Conservation (phyloP, 1,140 invertebrate genomes). For the Himalopsyche phryganea region DNA sequence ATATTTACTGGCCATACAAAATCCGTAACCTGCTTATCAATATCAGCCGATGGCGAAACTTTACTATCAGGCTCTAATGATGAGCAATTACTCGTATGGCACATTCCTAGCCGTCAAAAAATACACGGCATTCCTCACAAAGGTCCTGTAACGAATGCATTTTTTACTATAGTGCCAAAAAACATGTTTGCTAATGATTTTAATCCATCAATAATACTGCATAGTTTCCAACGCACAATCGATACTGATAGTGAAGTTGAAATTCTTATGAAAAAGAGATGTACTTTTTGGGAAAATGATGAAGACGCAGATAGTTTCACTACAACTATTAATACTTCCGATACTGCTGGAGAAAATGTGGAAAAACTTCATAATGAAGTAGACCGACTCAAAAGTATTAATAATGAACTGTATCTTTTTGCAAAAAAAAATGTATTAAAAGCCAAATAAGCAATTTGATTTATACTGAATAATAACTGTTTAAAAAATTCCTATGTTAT, state of each 20-base stretch:
- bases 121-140: constrained; percentile 67
- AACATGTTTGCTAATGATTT: constrained; percentile 46
- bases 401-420: constrained; percentile 50
- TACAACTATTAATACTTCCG: no score
- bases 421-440: constrained; percentile 41
- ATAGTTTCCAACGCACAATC: constrained; percentile 41
- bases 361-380: constrained; percentile 42
- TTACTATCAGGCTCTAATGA: constrained; percentile 75
- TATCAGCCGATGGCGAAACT: constrained; percentile 64
- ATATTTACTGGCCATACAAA: constrained; percentile 64
- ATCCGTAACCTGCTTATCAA: constrained; percentile 64
- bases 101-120: constrained; percentile 69
- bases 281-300: constrained; percentile 20
- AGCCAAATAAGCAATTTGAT: constrained; percentile 7
- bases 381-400: constrained; percentile 46
- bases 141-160: constrained; percentile 68
- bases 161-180: constrained; percentile 53
- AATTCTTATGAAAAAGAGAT: constrained; percentile 32
- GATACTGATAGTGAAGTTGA: constrained; percentile 37
- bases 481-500: not conserved
- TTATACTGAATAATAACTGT: not conserved
- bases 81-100: constrained; percentile 73
- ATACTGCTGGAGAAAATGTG: no score
- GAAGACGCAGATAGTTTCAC: constrained; percentile 33
- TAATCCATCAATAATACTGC: constrained; percentile 43